Evolutionary conservation across 2,797 vertebrate species (phyloP).

Genomic region (Falco concolor): DNA sequence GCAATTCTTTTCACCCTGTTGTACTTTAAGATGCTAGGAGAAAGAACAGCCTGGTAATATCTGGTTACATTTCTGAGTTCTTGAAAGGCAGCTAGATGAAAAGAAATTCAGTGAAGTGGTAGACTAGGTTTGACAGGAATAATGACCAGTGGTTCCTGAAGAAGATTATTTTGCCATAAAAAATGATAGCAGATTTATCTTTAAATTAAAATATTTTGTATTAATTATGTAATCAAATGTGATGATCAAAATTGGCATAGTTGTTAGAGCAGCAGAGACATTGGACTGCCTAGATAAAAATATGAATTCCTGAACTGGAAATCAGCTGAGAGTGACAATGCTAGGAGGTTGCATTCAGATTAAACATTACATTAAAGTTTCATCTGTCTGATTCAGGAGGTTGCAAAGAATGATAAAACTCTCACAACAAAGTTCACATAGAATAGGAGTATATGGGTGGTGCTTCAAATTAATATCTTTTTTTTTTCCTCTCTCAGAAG

Average conservation of each 20-base stretch:
- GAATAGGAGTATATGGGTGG: background rate
- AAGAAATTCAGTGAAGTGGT: background rate
- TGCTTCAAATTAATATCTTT: slow-evolving; percentile 4
- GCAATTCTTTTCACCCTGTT: background rate
- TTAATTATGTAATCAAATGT: background rate
- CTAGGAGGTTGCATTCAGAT: background rate
- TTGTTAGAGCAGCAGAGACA: background rate
- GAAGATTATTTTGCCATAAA: background rate
- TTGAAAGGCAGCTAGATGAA: background rate
- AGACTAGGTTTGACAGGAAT: background rate
- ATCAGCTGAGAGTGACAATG: background rate
- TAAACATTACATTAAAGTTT: slow-evolving; percentile 19
- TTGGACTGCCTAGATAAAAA: background rate
- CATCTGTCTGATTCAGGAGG: background rate
- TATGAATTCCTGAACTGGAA: background rate
- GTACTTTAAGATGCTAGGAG: background rate
- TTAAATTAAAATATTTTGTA: background rate
- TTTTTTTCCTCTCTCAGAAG: background rate
- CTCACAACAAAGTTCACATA: background rate
- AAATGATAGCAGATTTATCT: background rate
- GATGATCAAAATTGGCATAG: background rate
- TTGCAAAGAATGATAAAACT: slow-evolving; percentile 8
- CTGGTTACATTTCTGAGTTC: background rate
- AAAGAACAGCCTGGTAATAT: background rate
- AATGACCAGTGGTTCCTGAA: background rate